phyloP scores from a whole-genome alignment of 2,888 invertebrate genomes.

The Volucella bombylans region DNA sequence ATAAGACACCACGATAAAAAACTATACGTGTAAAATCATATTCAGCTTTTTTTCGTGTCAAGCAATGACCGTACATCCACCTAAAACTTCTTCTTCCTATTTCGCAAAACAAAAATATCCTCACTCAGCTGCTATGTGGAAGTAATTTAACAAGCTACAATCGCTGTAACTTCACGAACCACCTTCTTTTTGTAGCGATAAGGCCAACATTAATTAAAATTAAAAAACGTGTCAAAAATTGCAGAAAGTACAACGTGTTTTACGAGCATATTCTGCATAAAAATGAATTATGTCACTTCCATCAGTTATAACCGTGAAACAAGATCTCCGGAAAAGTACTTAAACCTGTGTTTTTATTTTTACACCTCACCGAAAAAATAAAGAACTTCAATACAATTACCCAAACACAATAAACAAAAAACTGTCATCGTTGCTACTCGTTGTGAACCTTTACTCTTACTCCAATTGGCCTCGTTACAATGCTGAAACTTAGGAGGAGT shows the following conservation, averaged over 20 bases:
- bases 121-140: too few species aligned
- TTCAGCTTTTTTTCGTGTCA: too few species aligned
- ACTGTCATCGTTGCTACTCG: background rate
- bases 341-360: slow-evolving; percentile 43
- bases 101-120: too few species aligned
- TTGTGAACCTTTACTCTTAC: background rate
- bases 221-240: slow-evolving; percentile 1
- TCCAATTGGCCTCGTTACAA: slow-evolving; percentile 4
- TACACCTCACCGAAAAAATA: slow-evolving; percentile 54
- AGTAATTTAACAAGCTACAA: too few species aligned
- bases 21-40: too few species aligned
- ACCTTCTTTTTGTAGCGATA: too few species aligned
- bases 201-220: slow-evolving; percentile 20
- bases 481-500: background rate
- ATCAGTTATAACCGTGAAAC: slow-evolving; percentile 55
- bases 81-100: too few species aligned
- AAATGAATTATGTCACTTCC: slow-evolving; percentile 47
- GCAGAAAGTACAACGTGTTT: background rate
- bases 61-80: too few species aligned
- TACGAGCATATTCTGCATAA: slow-evolving; percentile 11
- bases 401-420: slow-evolving; percentile 19
- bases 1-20: too few species aligned
- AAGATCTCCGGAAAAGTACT: slow-evolving; percentile 52
- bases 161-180: too few species aligned
- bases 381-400: slow-evolving; percentile 57